These are phyloP conservation scores for Palythoa heliodiscus DNA, from an alignment of 92 coral and sea anemone species.

Conservation along the genomic window DNA sequence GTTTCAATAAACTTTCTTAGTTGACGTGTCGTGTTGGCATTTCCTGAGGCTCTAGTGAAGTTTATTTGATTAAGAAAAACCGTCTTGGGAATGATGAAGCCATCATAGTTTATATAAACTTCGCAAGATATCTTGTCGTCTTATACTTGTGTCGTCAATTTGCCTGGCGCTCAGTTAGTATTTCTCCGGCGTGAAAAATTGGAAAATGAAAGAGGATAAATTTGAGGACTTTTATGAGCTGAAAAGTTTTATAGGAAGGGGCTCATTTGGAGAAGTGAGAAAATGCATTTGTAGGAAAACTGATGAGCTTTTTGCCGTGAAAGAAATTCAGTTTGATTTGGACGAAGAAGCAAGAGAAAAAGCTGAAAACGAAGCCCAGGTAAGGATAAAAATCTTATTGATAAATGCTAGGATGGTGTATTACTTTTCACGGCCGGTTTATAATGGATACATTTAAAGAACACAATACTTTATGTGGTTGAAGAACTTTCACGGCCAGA, in stretches of 20 bases:
- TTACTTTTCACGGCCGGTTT: background rate
- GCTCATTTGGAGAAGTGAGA: slow-evolving; percentile 88
- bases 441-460: background rate
- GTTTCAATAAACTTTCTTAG: background rate
- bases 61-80: background rate
- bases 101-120: background rate
- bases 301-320: slow-evolving; percentile 84
- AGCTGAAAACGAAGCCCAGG: slow-evolving; percentile 82
- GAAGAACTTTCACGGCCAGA: too few species aligned
- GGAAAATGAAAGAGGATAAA: slow-evolving; percentile 35
- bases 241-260: slow-evolving; percentile 80
- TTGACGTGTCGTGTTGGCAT: slow-evolving; percentile 7
- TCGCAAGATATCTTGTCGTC: background rate
- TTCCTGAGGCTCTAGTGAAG: slow-evolving; percentile 21
- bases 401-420: background rate
- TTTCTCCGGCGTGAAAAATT: background rate
- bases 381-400: slow-evolving; percentile 7
- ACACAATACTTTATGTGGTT: too few species aligned
- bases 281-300: slow-evolving; percentile 74
- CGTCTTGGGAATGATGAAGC: background rate
- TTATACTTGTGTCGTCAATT: background rate
- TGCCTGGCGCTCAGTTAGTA: background rate
- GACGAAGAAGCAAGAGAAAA: slow-evolving; percentile 68
- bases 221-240: slow-evolving; percentile 82
- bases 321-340: slow-evolving; percentile 65